Conservation (phyloP, 92 coral and sea anemone species). For the Umimayanthus kanabou region DNA sequence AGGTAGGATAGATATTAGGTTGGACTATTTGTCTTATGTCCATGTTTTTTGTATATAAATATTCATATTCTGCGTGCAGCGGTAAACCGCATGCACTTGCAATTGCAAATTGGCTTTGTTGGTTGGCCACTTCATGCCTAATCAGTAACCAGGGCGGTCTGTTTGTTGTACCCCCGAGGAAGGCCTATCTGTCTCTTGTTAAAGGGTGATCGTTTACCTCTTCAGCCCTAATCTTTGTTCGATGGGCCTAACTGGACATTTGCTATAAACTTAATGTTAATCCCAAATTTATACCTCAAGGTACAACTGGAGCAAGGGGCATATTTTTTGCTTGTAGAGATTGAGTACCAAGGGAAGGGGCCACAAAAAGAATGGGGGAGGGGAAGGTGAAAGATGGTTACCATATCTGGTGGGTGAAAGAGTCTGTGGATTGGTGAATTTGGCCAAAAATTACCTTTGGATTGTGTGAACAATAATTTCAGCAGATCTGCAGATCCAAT, state of each 20-base stretch:
- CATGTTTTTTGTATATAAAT: not conserved
- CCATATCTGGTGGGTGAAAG: no score
- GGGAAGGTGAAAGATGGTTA: no score
- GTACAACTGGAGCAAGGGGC: no score
- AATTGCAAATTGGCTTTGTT: not conserved
- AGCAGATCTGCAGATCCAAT: no score
- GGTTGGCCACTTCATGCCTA: not conserved
- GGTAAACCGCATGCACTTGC: not conserved
- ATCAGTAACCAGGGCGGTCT: not conserved
- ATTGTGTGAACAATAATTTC: no score
- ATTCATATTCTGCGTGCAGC: not conserved
- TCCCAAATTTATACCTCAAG: not conserved
- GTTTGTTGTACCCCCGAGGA: not conserved
- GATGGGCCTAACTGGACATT: not conserved
- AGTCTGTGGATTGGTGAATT: no score
- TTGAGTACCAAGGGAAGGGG: no score
- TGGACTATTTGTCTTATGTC: not conserved
- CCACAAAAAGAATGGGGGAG: no score
- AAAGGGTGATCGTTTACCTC: not conserved
- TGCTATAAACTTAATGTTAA: not conserved
- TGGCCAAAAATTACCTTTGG: no score
- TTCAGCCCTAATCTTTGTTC: not conserved
- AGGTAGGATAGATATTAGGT: slow-evolving; percentile 50
- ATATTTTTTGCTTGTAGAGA: not conserved
- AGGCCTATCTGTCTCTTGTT: not conserved